Conservation (phyloP, 2,113 vertebrate species). For the Glaucomys volans region DNA sequence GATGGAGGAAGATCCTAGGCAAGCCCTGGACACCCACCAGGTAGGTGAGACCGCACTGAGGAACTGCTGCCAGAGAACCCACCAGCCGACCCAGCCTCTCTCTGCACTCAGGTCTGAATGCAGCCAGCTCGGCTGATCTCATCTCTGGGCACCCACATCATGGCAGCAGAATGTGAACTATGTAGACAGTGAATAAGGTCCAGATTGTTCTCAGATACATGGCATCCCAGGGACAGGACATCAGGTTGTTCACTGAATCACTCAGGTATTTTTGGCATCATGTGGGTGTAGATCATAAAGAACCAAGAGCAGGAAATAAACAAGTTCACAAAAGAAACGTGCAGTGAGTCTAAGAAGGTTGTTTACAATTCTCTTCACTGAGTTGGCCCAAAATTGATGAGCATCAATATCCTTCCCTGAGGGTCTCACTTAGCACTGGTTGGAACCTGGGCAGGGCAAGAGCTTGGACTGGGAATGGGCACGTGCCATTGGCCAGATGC, state of each 20-base stretch:
- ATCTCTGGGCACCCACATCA: not conserved
- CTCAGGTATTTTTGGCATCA: not conserved
- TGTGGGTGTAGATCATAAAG: not conserved
- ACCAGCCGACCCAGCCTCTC: not conserved
- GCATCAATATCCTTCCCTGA: not conserved
- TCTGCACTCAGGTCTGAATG: not conserved
- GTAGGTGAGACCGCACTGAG: conserved; percentile 57
- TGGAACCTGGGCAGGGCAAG: fast-evolving
- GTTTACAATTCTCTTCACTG: not conserved
- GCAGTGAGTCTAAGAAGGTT: not conserved
- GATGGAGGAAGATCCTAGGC: conserved; percentile 85
- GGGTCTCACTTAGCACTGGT: not conserved
- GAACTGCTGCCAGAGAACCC: not conserved
- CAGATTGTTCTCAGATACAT: not conserved
- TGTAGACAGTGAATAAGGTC: not conserved
- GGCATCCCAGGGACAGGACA: not conserved
- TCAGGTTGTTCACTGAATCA: not conserved
- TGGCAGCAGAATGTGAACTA: not conserved
- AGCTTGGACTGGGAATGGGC: fast-evolving
- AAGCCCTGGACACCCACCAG: conserved; percentile 87
- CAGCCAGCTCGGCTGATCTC: not conserved
- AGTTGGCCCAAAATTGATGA: not conserved
- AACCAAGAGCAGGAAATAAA: not conserved
- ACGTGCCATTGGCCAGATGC: fast-evolving
- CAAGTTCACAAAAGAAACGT: not conserved